Evolutionary conservation across 2,888 invertebrate genomes (phyloP), one percentile per base, ranked within the genome.

Genomic region (Tanypteryx hageni): DNA sequence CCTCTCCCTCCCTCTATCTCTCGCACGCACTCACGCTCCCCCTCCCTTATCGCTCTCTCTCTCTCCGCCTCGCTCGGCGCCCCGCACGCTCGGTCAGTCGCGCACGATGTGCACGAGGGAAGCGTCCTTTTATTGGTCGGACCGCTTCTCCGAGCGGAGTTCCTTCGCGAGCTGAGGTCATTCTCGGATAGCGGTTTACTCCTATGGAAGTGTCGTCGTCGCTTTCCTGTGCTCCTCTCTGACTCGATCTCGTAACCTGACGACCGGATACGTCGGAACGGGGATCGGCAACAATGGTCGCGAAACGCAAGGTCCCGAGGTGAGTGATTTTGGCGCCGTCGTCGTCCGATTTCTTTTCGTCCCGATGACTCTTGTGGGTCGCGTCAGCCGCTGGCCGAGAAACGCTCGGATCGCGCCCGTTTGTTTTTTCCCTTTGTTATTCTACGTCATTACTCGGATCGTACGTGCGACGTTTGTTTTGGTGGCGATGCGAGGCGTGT

Each of bases 291-390:
- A 14, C 76, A n/a, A 76, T 76, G 76, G 76, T 76, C 76, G 27
- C 76, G 22, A 76, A 76, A 76, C 27, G 22, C 76, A 76, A 76
- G 76, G 76, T 22, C 76, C 76, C 22, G 76, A 76, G 76, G 76
- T 76, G 76, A 76, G 76, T n/a, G n/a, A 18, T 68, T n/a, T 22
- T 44, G 44, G 44, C 44, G 44, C 44, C 44, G 3, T 44, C 44
- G 3, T 44, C 44, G 44, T 44, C 44, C 44, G 44, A 44, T 44
- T 44, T 44, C 44, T 44, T 44, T 44, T 44, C 44, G 44, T 44
- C 44, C 44, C 44, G 5, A 44, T 44, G 44, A 5, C 44, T 44
- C 44, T 44, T 44, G 44, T 44, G 44, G 44, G 44, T 44, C 44
- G 44, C 44, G 44, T 1, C n/a, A 5, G 44, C 44, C 44, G 44